These are phyloP conservation scores for Eonycteris spelaea DNA, from an alignment of 2,113 vertebrate species.

Conservation along the genomic window DNA sequence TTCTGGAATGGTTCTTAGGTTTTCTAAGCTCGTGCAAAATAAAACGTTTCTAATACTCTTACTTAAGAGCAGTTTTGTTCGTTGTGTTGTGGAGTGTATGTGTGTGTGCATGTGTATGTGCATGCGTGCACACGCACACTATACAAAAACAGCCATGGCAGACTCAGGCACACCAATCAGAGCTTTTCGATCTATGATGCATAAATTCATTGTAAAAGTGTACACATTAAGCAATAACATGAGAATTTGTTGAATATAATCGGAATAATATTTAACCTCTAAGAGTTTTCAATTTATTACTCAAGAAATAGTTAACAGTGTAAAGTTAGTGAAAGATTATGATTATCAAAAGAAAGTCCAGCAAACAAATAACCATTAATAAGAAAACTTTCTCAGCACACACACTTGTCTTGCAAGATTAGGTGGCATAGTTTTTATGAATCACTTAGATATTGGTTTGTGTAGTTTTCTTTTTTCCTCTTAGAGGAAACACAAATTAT, in stretches of 20 bases:
- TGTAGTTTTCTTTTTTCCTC: background rate
- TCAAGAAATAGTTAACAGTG: background rate
- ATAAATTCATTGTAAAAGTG: background rate
- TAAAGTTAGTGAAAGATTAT: background rate
- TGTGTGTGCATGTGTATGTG: background rate
- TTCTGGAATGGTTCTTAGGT: background rate
- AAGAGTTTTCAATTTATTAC: background rate
- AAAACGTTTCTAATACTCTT: background rate
- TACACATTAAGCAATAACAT: background rate
- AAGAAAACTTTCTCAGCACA: background rate
- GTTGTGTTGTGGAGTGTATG: background rate
- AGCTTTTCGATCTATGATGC: background rate
- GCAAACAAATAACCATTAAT: background rate
- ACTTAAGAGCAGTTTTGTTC: background rate
- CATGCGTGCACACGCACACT: fast-evolving
- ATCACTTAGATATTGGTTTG: background rate
- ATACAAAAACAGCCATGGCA: background rate
- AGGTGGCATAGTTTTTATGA: background rate
- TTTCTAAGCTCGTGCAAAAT: background rate
- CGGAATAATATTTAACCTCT: background rate
- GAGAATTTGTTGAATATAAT: background rate
- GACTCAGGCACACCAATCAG: background rate
- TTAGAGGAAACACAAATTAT: background rate
- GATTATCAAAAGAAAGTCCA: background rate
- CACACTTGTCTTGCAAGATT: background rate